Conservation (phyloP, 2,113 vertebrate genomes). For the Alaudala cheleensis region DNA sequence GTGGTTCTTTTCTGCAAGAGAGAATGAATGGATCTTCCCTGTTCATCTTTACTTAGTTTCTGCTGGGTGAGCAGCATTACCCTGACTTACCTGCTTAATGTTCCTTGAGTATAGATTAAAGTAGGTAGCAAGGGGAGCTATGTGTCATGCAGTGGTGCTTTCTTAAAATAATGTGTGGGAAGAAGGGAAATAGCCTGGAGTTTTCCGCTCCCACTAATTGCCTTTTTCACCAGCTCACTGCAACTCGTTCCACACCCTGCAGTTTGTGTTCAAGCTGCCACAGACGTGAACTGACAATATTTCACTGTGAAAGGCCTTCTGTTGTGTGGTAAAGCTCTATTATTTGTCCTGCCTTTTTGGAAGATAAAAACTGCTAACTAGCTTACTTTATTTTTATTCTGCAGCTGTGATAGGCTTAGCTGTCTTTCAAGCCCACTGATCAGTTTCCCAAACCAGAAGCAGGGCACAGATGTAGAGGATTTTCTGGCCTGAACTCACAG, state of each 20-base stretch:
- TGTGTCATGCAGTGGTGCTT: background rate
- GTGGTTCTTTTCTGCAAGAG: background rate
- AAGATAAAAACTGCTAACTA: slow-evolving; percentile 8
- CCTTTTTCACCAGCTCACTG: background rate
- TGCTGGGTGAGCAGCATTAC: slow-evolving; percentile 20
- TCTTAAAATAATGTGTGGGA: slow-evolving; percentile 24
- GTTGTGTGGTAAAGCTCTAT: background rate
- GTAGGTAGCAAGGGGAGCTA: slow-evolving; percentile 6
- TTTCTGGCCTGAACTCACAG: background rate
- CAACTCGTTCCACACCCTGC: background rate
- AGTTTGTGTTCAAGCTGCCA: background rate
- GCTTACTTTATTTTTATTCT: slow-evolving; percentile 16
- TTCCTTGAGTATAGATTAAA: slow-evolving; percentile 33
- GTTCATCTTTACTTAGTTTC: slow-evolving; percentile 20
- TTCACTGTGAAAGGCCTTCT: slow-evolving; percentile 7
- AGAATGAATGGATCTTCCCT: background rate
- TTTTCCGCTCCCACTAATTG: background rate
- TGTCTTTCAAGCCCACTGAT: background rate
- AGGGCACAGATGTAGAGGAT: background rate
- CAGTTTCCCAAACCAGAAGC: background rate
- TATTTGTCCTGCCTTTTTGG: slow-evolving; percentile 14
- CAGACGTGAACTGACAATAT: background rate
- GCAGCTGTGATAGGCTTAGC: background rate
- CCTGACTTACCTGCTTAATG: slow-evolving; percentile 14
- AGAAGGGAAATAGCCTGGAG: slow-evolving; percentile 28